A percentile compares a stretch with the other conserved stretches of the same genome.
phyloP scores from a whole-genome alignment of 2,797 vertebrate genomes.

The Avahi laniger region DNA sequence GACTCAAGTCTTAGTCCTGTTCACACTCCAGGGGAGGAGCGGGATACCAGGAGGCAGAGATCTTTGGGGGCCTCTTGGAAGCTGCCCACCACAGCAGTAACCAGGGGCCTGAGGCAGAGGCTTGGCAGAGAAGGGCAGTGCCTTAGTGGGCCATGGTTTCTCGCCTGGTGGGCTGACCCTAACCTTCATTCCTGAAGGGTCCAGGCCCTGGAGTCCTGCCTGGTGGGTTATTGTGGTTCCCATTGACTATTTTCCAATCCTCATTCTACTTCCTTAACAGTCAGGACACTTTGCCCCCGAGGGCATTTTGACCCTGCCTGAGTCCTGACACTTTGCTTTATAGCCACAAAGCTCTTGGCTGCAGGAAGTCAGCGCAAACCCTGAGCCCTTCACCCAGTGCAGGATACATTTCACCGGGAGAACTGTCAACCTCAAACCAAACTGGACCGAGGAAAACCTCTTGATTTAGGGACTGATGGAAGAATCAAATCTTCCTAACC shows the following conservation, averaged over 20 bases:
- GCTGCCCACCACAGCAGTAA: fast-evolving
- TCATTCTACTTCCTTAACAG: not conserved
- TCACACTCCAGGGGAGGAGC: not conserved
- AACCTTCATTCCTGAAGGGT: not conserved
- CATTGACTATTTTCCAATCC: not conserved
- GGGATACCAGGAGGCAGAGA: not conserved
- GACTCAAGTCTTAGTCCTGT: fast-evolving
- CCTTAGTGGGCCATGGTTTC: not conserved
- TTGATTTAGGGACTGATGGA: no score
- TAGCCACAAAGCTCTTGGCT: not conserved
- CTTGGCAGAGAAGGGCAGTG: not conserved
- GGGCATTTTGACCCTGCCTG: not conserved
- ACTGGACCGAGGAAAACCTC: not conserved
- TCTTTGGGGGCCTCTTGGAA: not conserved
- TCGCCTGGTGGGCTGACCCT: fast-evolving
- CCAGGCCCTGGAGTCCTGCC: not conserved
- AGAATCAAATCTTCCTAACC: not conserved
- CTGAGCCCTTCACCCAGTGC: fast-evolving
- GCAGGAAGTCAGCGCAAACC: not conserved
- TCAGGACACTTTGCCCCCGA: not conserved
- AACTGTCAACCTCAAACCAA: not conserved
- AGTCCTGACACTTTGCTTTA: not conserved
- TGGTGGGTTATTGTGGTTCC: fast-evolving
- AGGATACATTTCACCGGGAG: not conserved
- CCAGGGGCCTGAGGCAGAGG: not conserved